Base-by-base conservation (phyloP, 2,888 invertebrate species). In the Acanthacorydalis orientalis region DNA sequence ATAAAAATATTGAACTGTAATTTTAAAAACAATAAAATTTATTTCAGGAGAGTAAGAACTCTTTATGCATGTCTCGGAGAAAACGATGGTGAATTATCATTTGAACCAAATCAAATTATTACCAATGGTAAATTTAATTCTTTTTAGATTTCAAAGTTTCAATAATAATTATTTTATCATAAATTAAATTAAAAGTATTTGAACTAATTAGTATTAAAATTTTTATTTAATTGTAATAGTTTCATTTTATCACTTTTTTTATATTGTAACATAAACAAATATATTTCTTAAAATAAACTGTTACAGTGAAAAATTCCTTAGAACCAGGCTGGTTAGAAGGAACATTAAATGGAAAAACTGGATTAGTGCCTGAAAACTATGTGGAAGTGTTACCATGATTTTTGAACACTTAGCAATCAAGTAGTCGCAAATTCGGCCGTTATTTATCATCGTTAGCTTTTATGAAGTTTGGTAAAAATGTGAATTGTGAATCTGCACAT, bases 321-420 rank as follows among this genome's bases (percentile, higher is more conserved):
- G 97, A 97, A 69, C 95, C 95, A 15, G 96, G 97, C 56, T 97
- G 97, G 97, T 73, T 97, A 60, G 91, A 95, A 65, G 97, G 97
- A 53, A 85, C 87, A 47, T 72, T 96, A 55, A 83, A 89, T 67
- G 95, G 95, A 50, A 83, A 83, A 69, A 83, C 82, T 44, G 95
- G 96, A 44, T 77, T 96, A 53, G 86, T 96, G 67, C 95, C 95
- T 51, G 90, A 90, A 68, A 96, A 96, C 72, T 96, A 96, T 68
- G 92, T 95, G 49, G 92, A 95, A 72, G 76, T 83, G 57, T 73
- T 86, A 60, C 83, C 83, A 55, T 84, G 72, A 75, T 65, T 62
- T 50, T 41, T 23, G 16, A 41, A n/a, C 11, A 41, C 23, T 23
- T 23, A 23, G 23, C 23, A 23, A 23, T 4, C 2, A 23, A 23